These are phyloP conservation scores for Clarias magur DNA, from an alignment of 2,113 vertebrate genomes.

Conservation along the genomic window DNA sequence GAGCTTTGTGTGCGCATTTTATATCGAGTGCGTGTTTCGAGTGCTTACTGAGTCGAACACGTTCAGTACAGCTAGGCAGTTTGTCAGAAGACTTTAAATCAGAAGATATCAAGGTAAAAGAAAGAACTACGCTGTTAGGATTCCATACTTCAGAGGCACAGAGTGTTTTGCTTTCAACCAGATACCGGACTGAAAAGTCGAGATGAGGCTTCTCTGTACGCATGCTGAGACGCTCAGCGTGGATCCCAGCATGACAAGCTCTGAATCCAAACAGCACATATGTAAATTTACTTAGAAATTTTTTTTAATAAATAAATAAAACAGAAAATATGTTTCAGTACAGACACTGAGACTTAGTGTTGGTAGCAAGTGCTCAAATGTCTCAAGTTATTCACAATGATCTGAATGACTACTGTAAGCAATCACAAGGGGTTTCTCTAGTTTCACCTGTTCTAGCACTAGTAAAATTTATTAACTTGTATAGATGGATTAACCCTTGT, in stretches of 20 bases:
- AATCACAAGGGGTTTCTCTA: neutral
- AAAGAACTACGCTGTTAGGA: neutral
- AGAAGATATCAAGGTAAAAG: neutral
- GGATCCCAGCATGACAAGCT: neutral
- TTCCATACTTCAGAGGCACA: neutral
- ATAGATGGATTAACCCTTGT: no score
- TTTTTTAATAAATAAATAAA: neutral
- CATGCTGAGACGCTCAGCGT: neutral
- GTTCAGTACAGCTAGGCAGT: conserved; percentile 18
- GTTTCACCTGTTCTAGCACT: neutral
- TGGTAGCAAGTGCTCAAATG: neutral
- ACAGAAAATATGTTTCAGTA: conserved; percentile 8
- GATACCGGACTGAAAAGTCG: neutral
- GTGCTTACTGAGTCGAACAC: neutral
- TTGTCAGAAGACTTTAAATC: neutral
- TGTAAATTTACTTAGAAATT: neutral
- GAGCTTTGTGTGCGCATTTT: neutral
- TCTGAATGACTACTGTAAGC: neutral
- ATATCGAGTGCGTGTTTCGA: conserved; percentile 15
- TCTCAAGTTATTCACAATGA: neutral
- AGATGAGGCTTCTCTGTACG: neutral
- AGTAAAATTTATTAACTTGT: neutral
- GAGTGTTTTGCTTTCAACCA: conserved; percentile 2
- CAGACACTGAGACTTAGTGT: neutral
- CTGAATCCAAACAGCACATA: neutral